Base-by-base conservation (phyloP, 2,888 invertebrate genomes). In the Liopterus haemorrhoidalis region DNA sequence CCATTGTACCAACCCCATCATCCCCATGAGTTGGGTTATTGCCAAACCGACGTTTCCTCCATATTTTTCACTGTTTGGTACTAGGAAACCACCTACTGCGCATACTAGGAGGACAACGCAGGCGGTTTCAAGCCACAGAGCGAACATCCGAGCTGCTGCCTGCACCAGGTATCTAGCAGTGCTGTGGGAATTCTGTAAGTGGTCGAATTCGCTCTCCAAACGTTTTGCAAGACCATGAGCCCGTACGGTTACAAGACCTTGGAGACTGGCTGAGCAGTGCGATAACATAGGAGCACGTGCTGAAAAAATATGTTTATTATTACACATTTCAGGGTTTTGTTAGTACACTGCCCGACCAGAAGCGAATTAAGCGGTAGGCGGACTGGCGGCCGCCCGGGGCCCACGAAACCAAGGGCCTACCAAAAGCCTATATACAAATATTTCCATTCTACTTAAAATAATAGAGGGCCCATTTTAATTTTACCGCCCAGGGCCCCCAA, bases 251-350 rank as follows among this genome's bases (percentile, higher is more conserved):
- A 81, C 74, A 2, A 90, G 65, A 2, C 89, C 89, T 61, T 85
- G 78, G 25, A 90, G 71, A 0, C 84, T 80, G 33, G 85, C 79
- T 54, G 79, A 82, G 44, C 88, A 70, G 57, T 88, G 82, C 2
- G 80, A 77, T 61, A 84, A 85, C 2, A 90, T 77, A 0, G 89
- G 88, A 59, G 85, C 86, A 43, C 85, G 78, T 41, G 82, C 86
- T 86, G 64, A 22, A 59, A 62, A 21, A 41, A 31, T 11, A 35
- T 35, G 6, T 35, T 35, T 35, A 35, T 35, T 35, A 20, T 19
- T 20, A n/a, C n/a, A n/a, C n/a, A n/a, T n/a, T n/a, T n/a, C n/a
- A n/a, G n/a, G n/a, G n/a, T n/a, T n/a, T n/a, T n/a, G n/a, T n/a
- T n/a, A n/a, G n/a, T n/a, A n/a, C n/a, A n/a, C n/a, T n/a, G n/a